A percentile compares a stretch with the other conserved stretches of the same genome.
Evolutionary conservation across 2,888 invertebrate species (phyloP).

Genomic region (Strigamia maritima): DNA sequence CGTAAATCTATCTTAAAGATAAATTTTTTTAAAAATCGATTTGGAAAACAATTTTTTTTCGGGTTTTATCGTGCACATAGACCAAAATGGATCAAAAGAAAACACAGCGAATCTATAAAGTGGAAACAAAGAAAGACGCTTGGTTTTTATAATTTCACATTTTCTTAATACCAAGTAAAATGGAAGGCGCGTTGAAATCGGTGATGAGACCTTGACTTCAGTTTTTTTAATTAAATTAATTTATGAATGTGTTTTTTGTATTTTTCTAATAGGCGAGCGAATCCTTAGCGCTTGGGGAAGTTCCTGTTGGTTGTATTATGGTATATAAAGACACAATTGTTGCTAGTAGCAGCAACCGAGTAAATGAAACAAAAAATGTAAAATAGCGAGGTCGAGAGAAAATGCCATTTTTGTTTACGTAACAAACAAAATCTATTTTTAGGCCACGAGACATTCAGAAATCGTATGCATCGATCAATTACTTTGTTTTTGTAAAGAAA

Average conservation of each 20-base stretch:
- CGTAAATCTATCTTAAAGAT: too few relatives aligned
- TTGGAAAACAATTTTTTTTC: too few relatives aligned
- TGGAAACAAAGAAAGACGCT: background rate
- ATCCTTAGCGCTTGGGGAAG: conserved; percentile 78
- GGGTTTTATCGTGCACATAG: too few relatives aligned
- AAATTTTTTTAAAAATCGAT: too few relatives aligned
- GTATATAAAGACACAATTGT: conserved; percentile 66
- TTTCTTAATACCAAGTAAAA: background rate
- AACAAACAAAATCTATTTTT: background rate
- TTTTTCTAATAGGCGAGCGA: conserved; percentile 61
- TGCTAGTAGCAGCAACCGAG: conserved; percentile 81
- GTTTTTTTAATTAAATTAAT: background rate
- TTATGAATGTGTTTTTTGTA: background rate
- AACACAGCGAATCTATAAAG: too few relatives aligned
- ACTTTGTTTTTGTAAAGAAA: conserved; percentile 61
- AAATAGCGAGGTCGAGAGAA: background rate
- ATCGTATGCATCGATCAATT: conserved; percentile 87
- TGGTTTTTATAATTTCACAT: background rate
- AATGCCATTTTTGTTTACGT: background rate
- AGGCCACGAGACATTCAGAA: conserved; percentile 87
- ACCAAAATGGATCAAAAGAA: too few relatives aligned
- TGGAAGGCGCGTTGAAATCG: conserved; percentile 21
- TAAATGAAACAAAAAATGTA: conserved; percentile 84
- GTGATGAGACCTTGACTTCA: background rate
- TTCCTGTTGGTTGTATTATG: conserved; percentile 96